Evolutionary conservation across 2,888 invertebrate species (phyloP), one percentile per base, ranked within the genome.

Genomic region (Harpalus rufipes): DNA sequence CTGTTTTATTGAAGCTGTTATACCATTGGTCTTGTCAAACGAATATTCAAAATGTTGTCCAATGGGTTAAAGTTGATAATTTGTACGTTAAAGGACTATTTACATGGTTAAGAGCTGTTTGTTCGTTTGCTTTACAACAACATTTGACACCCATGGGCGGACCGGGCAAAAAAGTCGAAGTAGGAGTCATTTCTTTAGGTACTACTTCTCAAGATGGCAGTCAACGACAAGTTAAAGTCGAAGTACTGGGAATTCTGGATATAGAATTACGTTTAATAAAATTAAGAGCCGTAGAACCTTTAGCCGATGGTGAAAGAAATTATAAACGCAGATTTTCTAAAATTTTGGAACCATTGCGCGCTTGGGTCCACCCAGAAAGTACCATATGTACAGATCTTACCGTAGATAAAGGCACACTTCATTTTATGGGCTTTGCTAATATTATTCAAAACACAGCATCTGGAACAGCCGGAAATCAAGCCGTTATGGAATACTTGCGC

Each of bases 11-110:
- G 0, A 97, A 97, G 88, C 92, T 97, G 0, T 93, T 97, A 80
- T 97, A 97, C 91, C 97, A 97, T 90, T 97, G 97, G 97, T 94
- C 96, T 0, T 97, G 97, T 87, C 97, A 97, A 90, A 97, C 97
- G 0, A 96, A 96, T 87, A 96, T 97, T 0, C 95, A 96, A 87
- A 97, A 97, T 88, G 96, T 97, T 0, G 94, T 96, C 0, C 96
- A 96, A 86, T 97, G 97, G 97, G 91, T 91, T 0, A 94, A 94
- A 90, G 96, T 96, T 0, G 94, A 95, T 83, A 95, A 95, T 88
- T 90, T 94, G 2, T 95, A 94, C 87, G 92, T 94, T 0, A 94
- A 94, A 89, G 93, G 93, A 51, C 90, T 95, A 72, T 97, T 95
- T 88, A 94, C 95, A 0, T 94, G 94, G 92, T 89, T 96, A 74